A percentile compares a stretch with the other conserved stretches of the same genome.
phyloP scores from a whole-genome alignment of 1,140 invertebrate genomes.

The Sesamia nonagrioides region DNA sequence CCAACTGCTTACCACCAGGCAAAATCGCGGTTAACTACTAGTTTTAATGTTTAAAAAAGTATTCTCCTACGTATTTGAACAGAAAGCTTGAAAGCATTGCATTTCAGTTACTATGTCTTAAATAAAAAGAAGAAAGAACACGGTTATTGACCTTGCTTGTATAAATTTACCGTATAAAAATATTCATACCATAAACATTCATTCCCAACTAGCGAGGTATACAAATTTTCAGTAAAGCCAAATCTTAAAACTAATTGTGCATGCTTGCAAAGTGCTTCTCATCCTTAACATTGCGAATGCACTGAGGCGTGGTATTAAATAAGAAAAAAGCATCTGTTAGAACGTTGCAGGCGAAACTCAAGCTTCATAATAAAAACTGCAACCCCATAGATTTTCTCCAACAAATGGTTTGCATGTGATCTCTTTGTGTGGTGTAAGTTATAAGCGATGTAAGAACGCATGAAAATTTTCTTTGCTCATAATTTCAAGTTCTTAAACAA shows the following conservation, averaged over 20 bases:
- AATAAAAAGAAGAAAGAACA: too few species aligned
- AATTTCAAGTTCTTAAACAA: not conserved
- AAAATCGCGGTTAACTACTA: too few species aligned
- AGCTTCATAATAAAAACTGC: conserved; percentile 78
- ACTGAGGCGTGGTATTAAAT: conserved; percentile 51
- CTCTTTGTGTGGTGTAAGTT: conserved; percentile 52
- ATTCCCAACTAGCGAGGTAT: too few species aligned
- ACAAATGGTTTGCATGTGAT: conserved; percentile 83
- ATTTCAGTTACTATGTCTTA: too few species aligned
- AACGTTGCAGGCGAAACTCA: conserved; percentile 59
- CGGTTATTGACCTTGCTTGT: too few species aligned
- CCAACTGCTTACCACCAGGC: too few species aligned
- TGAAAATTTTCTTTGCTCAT: not conserved
- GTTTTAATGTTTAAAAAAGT: too few species aligned
- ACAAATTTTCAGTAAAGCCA: not conserved
- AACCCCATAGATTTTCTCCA: conserved; percentile 72
- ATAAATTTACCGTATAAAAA: too few species aligned
- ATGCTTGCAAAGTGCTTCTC: conserved; percentile 26
- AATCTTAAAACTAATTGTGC: conserved; percentile 28
- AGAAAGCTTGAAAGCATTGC: too few species aligned
- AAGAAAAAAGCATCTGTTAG: conserved; percentile 58
- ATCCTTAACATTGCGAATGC: conserved; percentile 14
- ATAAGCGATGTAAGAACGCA: not conserved
- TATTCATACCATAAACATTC: too few species aligned
- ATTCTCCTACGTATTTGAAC: too few species aligned